Evolutionary conservation across 2,113 vertebrate genomes (phyloP), one percentile per base, ranked within the genome.

Genomic region (human (Homo sapiens)): DNA sequence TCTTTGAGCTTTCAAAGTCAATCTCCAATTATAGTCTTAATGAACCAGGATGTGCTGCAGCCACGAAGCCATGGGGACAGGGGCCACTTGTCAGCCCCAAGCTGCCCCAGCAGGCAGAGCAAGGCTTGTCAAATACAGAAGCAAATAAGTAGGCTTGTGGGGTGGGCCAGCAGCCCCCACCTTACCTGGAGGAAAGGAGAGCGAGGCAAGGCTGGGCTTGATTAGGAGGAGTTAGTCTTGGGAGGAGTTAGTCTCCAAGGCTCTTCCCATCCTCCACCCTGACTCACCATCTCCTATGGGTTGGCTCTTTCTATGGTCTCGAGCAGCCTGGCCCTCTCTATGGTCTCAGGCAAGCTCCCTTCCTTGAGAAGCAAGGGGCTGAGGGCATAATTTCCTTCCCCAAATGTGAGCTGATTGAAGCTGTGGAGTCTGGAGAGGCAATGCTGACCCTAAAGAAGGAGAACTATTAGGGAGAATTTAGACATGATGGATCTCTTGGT

Each of bases 1-100:
- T 9, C 95, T 97, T 83, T 95, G 88, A 94, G 97, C 83, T 96
- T 95, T 98, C 94, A 87, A 66, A 97, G 75, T 89, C 84, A 22
- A 68, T 64, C 94, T 94, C 64, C 97, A 80, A 22, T 98, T 98
- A 98, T 8, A 0, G 0, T 52, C 8, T 83, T 98, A 98, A 99
- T 59, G 61, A 98, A 94, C 90, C 35, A 0, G 45, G 68, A 64
- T 30, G 0, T 0, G 48, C 92, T n/a, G 0, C 70, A 64, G 87
- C 97, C 98, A 98, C 64, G 92, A 70, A 97, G 85, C 4, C 81
- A 55, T 73, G 55, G 73, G 95, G 48, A 17, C 1, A 83, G 81
- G 78, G 92, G 93, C 97, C 97, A 97, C 96, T 98, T 98, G 94
- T 95, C 95, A 95, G 97, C 55, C 92, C 82, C 75, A 64, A 52